Evolutionary conservation across 1,140 invertebrate species (phyloP), one percentile per base, ranked within the genome.

Genomic region (Cydia pomonella): DNA sequence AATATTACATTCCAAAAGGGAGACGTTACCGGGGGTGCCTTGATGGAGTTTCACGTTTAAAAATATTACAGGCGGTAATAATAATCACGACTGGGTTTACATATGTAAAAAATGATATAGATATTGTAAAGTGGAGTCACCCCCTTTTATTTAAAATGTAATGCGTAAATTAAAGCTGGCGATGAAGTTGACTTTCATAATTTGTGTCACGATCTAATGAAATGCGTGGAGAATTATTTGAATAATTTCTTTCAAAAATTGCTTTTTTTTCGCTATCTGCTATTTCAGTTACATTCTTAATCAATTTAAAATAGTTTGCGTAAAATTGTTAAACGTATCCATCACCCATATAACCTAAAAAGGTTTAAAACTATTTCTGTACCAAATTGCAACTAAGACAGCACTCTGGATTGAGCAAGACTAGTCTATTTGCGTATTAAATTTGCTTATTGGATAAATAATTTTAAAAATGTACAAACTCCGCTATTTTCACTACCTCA

Each of bases 91-190:
- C 62, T 18, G 23, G 21, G 6, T 18, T 25, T 64, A 29, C 3
- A n/a, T 10, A 64, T 64, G 27, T 29, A 23, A 29, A 64, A 27
- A 16, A 29, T 29, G 29, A 13, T 18, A n/a, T 69, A 18, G n/a
- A 9, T 38, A 3, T 69, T 12, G 12, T 69, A 33, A 33, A 69
- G 33, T 33, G n/a, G 27, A 69, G 29, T 33, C 64, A 38, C 64
- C 64, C 72, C 62, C 73, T 62, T 77, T 75, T 66, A 76, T 78
- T 73, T 81, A 74, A 84, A 84, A 79, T 79, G 81, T 79, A 80
- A 81, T 80, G 77, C 63, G 75, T 80, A 80, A 66, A 74, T 73
- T 69, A 74, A 77, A 79, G 72, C 79, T 79, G 75, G 66, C 64
- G 63, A 73, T 79, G 71, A 64, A 79, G 78, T 79, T 77, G 73